Evolutionary conservation across 2,797 vertebrate species (phyloP).

Genomic region (Oryzias dopingdopingensis): DNA sequence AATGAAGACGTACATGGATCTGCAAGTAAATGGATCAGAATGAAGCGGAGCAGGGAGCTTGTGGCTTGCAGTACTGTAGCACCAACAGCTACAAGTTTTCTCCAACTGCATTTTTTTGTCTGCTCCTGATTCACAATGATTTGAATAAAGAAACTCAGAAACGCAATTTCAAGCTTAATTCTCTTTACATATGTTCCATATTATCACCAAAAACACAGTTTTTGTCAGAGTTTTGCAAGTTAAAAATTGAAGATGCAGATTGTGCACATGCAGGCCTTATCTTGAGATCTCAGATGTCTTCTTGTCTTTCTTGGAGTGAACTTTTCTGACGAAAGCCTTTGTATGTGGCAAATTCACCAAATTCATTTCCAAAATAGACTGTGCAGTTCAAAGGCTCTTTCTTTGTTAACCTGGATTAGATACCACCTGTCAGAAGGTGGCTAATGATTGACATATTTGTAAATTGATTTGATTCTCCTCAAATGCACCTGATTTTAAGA

Average conservation of each 20-base stretch:
- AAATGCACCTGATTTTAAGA: conserved; percentile 6
- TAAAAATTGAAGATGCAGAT: neutral
- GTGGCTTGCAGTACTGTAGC: too few species aligned
- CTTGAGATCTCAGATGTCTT: neutral
- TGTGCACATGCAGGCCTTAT: neutral
- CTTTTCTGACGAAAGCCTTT: conserved; percentile 2
- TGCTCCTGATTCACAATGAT: too few species aligned
- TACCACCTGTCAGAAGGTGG: conserved; percentile 56
- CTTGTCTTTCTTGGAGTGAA: neutral
- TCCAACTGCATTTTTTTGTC: too few species aligned
- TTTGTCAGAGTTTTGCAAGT: too few species aligned
- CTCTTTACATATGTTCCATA: too few species aligned
- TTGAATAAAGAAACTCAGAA: too few species aligned
- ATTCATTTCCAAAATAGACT: conserved; percentile 41
- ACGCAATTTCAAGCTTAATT: too few species aligned
- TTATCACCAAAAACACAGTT: too few species aligned
- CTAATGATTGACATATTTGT: conserved; percentile 45
- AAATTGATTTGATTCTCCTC: conserved; percentile 42
- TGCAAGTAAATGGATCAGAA: too few species aligned
- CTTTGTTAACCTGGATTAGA: conserved; percentile 42
- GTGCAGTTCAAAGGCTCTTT: conserved; percentile 50
- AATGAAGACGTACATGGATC: too few species aligned
- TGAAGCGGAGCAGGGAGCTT: too few species aligned
- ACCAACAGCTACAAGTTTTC: too few species aligned
- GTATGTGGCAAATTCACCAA: conserved; percentile 18